Base-by-base conservation (phyloP, 2,888 invertebrate genomes). In the Apomyelois bistriatella region DNA sequence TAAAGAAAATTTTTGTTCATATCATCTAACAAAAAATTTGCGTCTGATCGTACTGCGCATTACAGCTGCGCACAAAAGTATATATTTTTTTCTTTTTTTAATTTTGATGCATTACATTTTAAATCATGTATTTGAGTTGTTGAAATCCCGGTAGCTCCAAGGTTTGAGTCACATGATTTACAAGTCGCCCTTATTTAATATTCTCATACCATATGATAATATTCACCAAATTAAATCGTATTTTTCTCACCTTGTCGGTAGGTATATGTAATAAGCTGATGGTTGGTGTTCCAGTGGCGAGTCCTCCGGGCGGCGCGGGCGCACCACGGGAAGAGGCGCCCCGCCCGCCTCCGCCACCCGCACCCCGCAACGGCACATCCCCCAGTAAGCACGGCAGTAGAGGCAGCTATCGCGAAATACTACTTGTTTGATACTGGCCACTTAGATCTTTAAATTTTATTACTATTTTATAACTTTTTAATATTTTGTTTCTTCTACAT, bases 271-370 rank as follows among this genome's bases (percentile, higher is more conserved):
- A 57, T 57, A 57, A 59, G 59, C 54, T 56, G 57, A 64, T 72
- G 72, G 63, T 79, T 85, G 73, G 79, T 79, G 79, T 94, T 94
- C 54, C 93, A 96, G 95, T 96, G 92, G 96, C 96, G 85, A 95
- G 95, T 87, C 95, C 95, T 64, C 95, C 95, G 66, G 95, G 95
- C 81, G 83, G 92, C 81, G 85, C 84, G 79, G 85, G 83, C 74
- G 80, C 79, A 67, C 82, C 85, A 58, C 82, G 85, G 53, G 88
- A 91, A 70, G 85, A 84, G 61, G 70, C 80, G 49, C 82, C 85
- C 55, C 85, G 85, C 66, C 87, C 88, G 56, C 87, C 85, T 70
- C 85, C 85, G 70, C 82, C 86, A 66, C 85, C 85, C 72, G 78
- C 84, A 66, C 83, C 88, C 61, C 85, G 87, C 81, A 85, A 87